A percentile compares a stretch with the other conserved stretches of the same genome.
phyloP scores from a whole-genome alignment of 2,113 vertebrate genomes.

The Phrynocephalus versicolor region DNA sequence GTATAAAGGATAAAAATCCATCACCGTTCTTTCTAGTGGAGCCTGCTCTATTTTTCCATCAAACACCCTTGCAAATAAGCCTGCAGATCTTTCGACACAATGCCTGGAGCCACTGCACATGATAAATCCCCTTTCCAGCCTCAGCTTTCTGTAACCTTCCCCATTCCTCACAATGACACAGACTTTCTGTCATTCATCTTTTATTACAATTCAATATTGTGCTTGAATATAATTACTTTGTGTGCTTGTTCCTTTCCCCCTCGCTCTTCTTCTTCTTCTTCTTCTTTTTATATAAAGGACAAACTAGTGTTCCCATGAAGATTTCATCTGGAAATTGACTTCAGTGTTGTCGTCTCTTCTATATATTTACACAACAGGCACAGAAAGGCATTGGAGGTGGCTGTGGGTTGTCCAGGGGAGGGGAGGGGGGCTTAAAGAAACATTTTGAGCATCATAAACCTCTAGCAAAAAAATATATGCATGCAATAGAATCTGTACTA shows the following conservation, averaged over 20 bases:
- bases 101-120: slow-evolving; percentile 76
- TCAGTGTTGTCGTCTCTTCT: slow-evolving; percentile 75
- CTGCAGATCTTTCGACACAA: slow-evolving; percentile 77
- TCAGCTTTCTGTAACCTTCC: slow-evolving; percentile 80
- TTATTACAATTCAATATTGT: slow-evolving; percentile 85
- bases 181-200: slow-evolving; percentile 84
- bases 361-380: slow-evolving; percentile 83
- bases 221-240: slow-evolving; percentile 79
- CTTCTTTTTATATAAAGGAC: slow-evolving; percentile 57
- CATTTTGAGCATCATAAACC: slow-evolving; percentile 83
- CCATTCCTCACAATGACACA: slow-evolving; percentile 80
- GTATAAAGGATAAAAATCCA: slow-evolving; percentile 77
- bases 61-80: slow-evolving; percentile 82
- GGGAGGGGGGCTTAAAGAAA: slow-evolving; percentile 70
- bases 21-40: slow-evolving; percentile 74
- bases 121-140: slow-evolving; percentile 78
- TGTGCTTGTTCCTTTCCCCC: slow-evolving; percentile 36
- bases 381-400: slow-evolving; percentile 72
- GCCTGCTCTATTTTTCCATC: slow-evolving; percentile 73
- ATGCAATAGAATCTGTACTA: slow-evolving; percentile 84
- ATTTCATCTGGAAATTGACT: slow-evolving; percentile 82
- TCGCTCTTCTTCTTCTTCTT: not conserved
- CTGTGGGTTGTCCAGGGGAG: not conserved
- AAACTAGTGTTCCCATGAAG: slow-evolving; percentile 70
- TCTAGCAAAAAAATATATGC: slow-evolving; percentile 85